Evolutionary conservation across 2,113 vertebrate genomes (phyloP).

Genomic region (Genyomyrus donnyi): DNA sequence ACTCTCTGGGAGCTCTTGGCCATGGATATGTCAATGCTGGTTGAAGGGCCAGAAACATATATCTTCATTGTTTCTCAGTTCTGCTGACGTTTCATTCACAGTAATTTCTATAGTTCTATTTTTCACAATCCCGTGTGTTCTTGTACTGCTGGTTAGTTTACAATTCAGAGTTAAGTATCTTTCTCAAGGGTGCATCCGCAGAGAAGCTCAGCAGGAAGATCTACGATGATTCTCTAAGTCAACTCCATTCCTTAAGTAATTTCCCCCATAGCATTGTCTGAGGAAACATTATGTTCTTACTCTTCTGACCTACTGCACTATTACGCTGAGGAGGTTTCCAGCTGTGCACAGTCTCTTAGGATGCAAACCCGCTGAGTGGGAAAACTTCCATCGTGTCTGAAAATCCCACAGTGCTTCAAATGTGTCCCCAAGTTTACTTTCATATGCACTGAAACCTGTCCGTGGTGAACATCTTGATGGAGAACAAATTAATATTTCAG

Average conservation of each 20-base stretch:
- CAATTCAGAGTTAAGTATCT: neutral
- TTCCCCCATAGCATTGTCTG: neutral
- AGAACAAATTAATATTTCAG: conserved; percentile 13
- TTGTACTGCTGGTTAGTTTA: neutral
- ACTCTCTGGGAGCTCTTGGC: neutral
- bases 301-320: neutral
- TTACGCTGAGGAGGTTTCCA: neutral
- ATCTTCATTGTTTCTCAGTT: neutral
- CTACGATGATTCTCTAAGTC: neutral
- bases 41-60: neutral
- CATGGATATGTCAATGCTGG: neutral
- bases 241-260: neutral
- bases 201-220: neutral
- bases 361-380: neutral
- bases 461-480: neutral
- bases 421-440: neutral
- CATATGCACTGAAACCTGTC: neutral
- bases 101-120: neutral
- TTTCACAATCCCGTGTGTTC: neutral
- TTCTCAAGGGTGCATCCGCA: neutral
- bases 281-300: neutral
- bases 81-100: neutral
- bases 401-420: neutral
- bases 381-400: neutral
- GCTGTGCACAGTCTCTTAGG: neutral